phyloP scores from a whole-genome alignment of 2,113 vertebrate species.

The Setophaga kirtlandii region DNA sequence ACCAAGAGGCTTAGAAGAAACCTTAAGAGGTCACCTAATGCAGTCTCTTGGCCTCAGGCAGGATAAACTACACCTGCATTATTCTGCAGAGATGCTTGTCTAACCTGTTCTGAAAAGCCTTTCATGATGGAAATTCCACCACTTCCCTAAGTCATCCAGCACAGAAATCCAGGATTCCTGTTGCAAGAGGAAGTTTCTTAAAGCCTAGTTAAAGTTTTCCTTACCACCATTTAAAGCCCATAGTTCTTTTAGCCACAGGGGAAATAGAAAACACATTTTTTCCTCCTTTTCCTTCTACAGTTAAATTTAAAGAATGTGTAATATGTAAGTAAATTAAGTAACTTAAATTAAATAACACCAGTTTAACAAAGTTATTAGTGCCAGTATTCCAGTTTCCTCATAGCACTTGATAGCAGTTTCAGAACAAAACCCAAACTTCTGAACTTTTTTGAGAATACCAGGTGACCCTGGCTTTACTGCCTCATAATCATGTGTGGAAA shows the following conservation, averaged over 20 bases:
- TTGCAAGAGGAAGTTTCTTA: not conserved
- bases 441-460: not conserved
- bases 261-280: not conserved
- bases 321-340: not conserved
- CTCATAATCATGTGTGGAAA: not conserved
- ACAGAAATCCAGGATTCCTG: not conserved
- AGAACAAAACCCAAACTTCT: not conserved
- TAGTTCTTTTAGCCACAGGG: not conserved
- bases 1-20: not conserved
- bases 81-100: slow-evolving; percentile 3
- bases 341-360: not conserved
- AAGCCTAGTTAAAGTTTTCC: not conserved
- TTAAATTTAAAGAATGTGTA: not conserved
- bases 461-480: not conserved
- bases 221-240: not conserved
- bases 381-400: not conserved
- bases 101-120: slow-evolving; percentile 51
- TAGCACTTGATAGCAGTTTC: not conserved
- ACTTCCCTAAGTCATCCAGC: not conserved
- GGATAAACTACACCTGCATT: not conserved
- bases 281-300: not conserved
- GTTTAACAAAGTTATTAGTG: not conserved
- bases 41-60: slow-evolving; percentile 36
- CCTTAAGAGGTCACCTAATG: slow-evolving; percentile 23
- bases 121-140: slow-evolving; percentile 36